phyloP scores from a whole-genome alignment of 2,113 vertebrate species.

The Plecotus auritus region DNA sequence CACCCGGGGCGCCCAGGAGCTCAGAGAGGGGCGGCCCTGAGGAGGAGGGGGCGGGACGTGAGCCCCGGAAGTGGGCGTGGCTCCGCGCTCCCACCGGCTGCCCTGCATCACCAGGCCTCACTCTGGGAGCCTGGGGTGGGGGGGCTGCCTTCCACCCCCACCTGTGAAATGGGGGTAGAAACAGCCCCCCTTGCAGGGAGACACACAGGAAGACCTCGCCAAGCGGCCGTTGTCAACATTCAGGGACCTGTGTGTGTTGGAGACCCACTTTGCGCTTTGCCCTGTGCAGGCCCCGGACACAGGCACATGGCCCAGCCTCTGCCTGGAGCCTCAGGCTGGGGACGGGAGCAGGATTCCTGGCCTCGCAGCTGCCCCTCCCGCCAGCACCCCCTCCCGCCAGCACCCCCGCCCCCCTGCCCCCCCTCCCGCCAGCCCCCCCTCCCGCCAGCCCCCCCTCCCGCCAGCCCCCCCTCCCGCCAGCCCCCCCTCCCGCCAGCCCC shows the following conservation, averaged over 20 bases:
- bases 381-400: background rate
- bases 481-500: too few relatives aligned
- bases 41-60: rapidly evolving
- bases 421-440: too few relatives aligned
- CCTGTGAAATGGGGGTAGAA: too few relatives aligned
- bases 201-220: background rate
- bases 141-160: too few relatives aligned
- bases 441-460: background rate
- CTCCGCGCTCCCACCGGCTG: rapidly evolving
- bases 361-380: rapidly evolving
- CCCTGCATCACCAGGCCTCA: rapidly evolving
- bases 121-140: too few relatives aligned
- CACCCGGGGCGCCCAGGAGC: rapidly evolving
- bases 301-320: rapidly evolving
- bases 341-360: background rate
- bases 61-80: background rate
- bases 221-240: rapidly evolving
- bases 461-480: too few relatives aligned
- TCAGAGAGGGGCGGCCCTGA: background rate
- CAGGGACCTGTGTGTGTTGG: background rate
- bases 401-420: too few relatives aligned
- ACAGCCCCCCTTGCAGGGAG: background rate
- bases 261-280: background rate
- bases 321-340: background rate
- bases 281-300: rapidly evolving